Evolutionary conservation across 2,888 invertebrate species (phyloP), one percentile per base, ranked within the genome.

Genomic region (Drosophila kanekoi): DNA sequence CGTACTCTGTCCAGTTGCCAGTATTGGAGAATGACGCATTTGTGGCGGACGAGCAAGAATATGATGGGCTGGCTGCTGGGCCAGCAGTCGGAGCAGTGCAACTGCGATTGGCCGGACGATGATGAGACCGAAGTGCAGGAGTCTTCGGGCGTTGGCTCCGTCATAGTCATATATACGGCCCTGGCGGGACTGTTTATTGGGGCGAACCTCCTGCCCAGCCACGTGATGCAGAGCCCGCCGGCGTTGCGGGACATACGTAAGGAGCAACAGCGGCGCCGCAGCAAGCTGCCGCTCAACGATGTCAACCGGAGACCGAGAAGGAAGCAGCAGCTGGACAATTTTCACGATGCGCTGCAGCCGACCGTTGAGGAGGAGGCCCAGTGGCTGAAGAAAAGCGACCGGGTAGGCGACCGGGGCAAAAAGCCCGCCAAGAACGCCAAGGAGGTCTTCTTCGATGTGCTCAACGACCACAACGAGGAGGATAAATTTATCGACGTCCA

Each of bases 121-220:
- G 53, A 53, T 3, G 45, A 67, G 6, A 16, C 0, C 13, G 53
- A 52, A 0, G 8, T 14, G 5, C 67, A 77, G 35, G 54, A 82
- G 3, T 72, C 76, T 0, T 82, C 87, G 9, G 81, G 72, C 20
- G 13, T 65, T 1, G 35, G 32, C 6, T 76, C 68, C 4, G 41
- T 67, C 0, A 20, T 76, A 28, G 35, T 62, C 0, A 53, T 84
- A 20, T 64, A 57, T 10, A 35, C 62, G 18, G 32, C 44, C 2
- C 53, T 88, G 28, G 45, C 14, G 8, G 47, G 41, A 0, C 13
- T 82, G 13, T 65, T 68, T 10, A 35, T 64, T 4, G 58, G 33
- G 8, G 48, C 49, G 5, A 57, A 63, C 13, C 6, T 45, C 6
- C 23, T 56, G 5, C 59, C 59, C 20, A 63, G 58, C 13, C 59